Evolutionary conservation across 37 sponge, comb jelly and placozoan species (phyloP).

Genomic region (Geodia barretti): DNA sequence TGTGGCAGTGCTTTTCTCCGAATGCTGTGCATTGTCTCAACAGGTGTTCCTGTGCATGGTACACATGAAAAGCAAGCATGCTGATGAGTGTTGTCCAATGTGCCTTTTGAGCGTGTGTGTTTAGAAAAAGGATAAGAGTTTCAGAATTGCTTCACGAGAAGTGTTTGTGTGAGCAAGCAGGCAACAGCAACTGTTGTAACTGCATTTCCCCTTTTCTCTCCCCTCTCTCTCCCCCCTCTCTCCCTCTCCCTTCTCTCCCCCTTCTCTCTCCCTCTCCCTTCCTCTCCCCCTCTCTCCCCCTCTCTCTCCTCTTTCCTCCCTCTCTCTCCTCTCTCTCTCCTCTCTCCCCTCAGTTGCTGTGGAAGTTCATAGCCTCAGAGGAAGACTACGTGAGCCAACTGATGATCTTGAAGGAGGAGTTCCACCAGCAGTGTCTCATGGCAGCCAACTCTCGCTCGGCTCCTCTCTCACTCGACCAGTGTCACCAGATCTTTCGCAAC

Average conservation of each 20-base stretch:
- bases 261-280: background rate
- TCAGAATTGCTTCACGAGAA: too few species aligned
- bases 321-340: background rate
- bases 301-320: too few species aligned
- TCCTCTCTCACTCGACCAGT: constrained; percentile 59
- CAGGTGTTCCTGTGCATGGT: too few species aligned
- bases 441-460: constrained; percentile 61
- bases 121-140: too few species aligned
- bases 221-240: background rate
- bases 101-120: too few species aligned
- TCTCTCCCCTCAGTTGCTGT: constrained; percentile 39
- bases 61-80: too few species aligned
- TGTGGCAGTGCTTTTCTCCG: too few species aligned
- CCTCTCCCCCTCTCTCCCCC: background rate
- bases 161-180: too few species aligned
- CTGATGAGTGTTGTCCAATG: too few species aligned
- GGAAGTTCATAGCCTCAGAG: constrained; percentile 62
- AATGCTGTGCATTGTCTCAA: too few species aligned
- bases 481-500: constrained; percentile 66
- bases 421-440: constrained; percentile 61
- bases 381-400: constrained; percentile 68
- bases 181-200: too few species aligned
- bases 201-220: background rate
- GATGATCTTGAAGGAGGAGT: constrained; percentile 43
- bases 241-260: background rate